Evolutionary conservation across 1,140 invertebrate species (phyloP), one percentile per base, ranked within the genome.

Genomic region (Chionoecetes opilio): DNA sequence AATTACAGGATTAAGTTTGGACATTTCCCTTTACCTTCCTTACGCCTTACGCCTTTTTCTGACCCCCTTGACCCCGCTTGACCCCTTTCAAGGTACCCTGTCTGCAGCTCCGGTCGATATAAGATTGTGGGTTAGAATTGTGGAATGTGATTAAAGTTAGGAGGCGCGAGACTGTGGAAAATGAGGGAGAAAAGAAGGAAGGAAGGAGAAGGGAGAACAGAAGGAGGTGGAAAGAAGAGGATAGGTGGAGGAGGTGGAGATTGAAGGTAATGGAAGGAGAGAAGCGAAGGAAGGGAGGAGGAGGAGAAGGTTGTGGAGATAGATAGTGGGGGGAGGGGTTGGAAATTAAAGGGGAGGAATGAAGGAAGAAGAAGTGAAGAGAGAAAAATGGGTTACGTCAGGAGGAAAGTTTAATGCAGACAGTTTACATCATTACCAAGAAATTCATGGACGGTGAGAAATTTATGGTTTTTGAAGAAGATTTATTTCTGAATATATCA

Each of bases 1-100:
- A 90, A 90, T 90, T 90, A 90, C 88, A 53, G 32, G 46, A 90
- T 90, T 90, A 90, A 38, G 5, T 38, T 3, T 14, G 46, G 46
- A 53, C 11, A 53, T 53, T 53, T 17, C 46, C 46, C 46, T 17
- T 53, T n/a, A n/a, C n/a, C n/a, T n/a, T n/a, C n/a, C n/a, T n/a
- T n/a, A n/a, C n/a, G n/a, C n/a, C 46, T 17, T 53, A 17, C 21
- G 8, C 46, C 46, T 17, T 17, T 14, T 53, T 17, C 46, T 53
- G 46, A 9, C 46, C 46, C 11, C 46, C 46, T 53, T 53, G 46
- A 53, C 2, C 46, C 46, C 46, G 11, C 46, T 9, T 17, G 11
- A 17, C 46, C 46, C 46, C 46, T 17, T 9, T 17, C 46, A 17
- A 53, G 46, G 0, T 9, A 53, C 46, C 46, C 46, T 53, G 46